phyloP scores from a whole-genome alignment of 2,797 vertebrate genomes.

The Pteropus rufus region DNA sequence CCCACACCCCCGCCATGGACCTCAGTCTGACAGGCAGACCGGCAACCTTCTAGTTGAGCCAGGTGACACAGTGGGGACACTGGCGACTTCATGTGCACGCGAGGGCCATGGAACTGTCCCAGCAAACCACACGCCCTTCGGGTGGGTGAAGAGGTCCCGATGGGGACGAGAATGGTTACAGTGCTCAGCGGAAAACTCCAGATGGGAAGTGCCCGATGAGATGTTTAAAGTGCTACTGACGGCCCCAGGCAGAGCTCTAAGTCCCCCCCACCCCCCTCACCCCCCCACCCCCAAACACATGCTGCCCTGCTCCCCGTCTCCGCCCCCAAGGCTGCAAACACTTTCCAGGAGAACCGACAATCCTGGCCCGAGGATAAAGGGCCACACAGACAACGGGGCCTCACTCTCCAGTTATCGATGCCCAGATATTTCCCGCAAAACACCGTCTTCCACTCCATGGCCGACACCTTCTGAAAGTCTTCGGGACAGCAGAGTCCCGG shows the following conservation, averaged over 20 bases:
- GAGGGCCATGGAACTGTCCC: too few species aligned
- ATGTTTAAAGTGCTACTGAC: too few species aligned
- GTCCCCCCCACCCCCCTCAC: too few species aligned
- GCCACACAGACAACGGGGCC: background rate
- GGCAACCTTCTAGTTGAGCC: background rate
- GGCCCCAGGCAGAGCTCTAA: too few species aligned
- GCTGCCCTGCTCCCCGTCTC: too few species aligned
- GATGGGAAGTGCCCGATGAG: too few species aligned
- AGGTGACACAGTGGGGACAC: background rate
- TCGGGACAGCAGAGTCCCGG: background rate
- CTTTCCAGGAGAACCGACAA: too few species aligned
- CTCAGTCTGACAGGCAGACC: background rate
- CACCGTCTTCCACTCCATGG: background rate
- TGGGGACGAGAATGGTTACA: fast-evolving
- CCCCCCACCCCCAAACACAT: too few species aligned
- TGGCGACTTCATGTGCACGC: background rate
- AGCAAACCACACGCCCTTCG: background rate
- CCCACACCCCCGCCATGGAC: fast-evolving
- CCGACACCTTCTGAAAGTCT: background rate
- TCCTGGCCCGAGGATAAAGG: too few species aligned
- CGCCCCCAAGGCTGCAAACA: too few species aligned
- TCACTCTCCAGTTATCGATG: background rate
- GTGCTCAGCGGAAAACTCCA: background rate
- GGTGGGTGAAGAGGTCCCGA: background rate
- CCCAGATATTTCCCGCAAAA: too few species aligned